Percentiles rank a stretch among this genome's conserved stretches.
phyloP scores from a whole-genome alignment of 2,797 vertebrate species.

The Amazona finschi region DNA sequence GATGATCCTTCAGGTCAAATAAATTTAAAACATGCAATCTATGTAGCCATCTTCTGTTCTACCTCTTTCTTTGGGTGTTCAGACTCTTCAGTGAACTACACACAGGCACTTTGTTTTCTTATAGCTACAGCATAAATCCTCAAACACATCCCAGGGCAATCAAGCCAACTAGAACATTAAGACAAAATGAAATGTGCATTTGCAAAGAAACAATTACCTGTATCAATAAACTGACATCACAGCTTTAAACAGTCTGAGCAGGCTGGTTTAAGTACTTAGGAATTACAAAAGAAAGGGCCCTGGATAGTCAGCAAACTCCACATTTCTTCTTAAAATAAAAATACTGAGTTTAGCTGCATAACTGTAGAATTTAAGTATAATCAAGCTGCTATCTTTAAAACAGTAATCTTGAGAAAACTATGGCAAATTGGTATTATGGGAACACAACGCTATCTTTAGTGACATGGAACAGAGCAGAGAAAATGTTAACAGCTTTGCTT shows the following conservation, averaged over 20 bases:
- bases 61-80: neutral
- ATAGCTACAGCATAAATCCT: neutral
- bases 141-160: neutral
- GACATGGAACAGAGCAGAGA: neutral
- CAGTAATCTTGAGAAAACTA: neutral
- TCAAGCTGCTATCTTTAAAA: neutral
- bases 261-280: neutral
- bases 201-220: neutral
- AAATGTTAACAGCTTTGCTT: neutral
- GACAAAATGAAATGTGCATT: neutral
- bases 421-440: neutral
- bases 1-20: constrained; percentile 43
- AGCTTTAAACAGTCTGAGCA: neutral
- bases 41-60: neutral
- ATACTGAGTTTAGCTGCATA: neutral
- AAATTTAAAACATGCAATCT: neutral
- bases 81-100: neutral
- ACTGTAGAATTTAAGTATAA: neutral
- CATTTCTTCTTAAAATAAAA: neutral
- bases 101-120: neutral
- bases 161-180: constrained; percentile 3
- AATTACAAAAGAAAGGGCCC: neutral
- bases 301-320: neutral
- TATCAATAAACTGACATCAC: constrained; percentile 8
- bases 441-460: neutral